These are phyloP conservation scores for Cantharis flavilabris DNA, from an alignment of 2,888 invertebrate species.

Conservation along the genomic window DNA sequence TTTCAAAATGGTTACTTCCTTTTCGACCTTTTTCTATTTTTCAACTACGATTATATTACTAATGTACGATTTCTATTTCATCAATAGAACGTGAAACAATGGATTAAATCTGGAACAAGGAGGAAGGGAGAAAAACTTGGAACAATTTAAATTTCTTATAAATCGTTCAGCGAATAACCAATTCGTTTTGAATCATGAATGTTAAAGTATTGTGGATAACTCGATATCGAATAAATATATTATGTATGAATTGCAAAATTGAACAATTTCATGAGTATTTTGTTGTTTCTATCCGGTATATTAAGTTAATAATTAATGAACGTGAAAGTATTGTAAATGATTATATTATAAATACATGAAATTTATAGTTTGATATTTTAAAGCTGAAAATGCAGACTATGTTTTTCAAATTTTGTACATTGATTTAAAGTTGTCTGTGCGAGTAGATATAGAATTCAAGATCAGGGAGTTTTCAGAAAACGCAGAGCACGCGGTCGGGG, in stretches of 20 bases:
- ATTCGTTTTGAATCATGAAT: neutral
- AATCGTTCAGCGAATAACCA: neutral
- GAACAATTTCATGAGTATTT: neutral
- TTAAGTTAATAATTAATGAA: neutral
- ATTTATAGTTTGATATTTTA: neutral
- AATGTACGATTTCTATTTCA: constrained; percentile 8
- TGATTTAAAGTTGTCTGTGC: neutral
- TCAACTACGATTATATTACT: neutral
- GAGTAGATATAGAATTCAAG: neutral
- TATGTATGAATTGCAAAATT: neutral
- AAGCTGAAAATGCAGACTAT: neutral
- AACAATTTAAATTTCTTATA: neutral
- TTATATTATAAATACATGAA: neutral
- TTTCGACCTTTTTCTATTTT: constrained; percentile 11
- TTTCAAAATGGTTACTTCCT: constrained; percentile 19
- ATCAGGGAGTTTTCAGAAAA: neutral
- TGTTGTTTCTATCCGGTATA: neutral
- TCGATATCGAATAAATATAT: neutral
- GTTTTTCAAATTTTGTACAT: neutral
- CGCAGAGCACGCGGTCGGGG: neutral
- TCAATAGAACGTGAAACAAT: neutral
- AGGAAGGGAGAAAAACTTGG: neutral
- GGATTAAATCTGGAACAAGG: too few species aligned
- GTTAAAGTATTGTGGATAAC: neutral
- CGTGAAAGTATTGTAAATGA: neutral